Conservation (phyloP, 2,113 vertebrate species). For the Aspiorhynchus laticeps region DNA sequence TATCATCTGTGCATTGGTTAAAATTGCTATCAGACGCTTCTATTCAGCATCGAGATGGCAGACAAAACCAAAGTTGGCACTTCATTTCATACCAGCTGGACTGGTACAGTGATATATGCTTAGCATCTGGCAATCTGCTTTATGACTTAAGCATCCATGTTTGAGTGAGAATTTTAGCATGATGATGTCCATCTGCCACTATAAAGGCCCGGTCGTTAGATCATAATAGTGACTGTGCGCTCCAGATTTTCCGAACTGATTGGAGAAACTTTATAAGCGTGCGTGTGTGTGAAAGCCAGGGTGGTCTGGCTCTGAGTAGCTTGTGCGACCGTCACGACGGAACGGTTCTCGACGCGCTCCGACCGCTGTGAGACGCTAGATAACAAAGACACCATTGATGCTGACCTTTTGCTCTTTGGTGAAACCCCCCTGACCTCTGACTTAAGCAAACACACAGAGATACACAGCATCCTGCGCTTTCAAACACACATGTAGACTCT, state of each 20-base stretch:
- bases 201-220: conserved; percentile 39
- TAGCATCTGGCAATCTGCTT: conserved; percentile 37
- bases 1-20: conserved; percentile 57
- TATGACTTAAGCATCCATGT: conserved; percentile 34
- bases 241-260: conserved; percentile 52
- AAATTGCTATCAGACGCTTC: conserved; percentile 65
- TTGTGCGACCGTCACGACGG: conserved; percentile 70
- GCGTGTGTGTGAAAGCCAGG: conserved; percentile 62
- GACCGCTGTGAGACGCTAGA: conserved; percentile 52
- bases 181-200: conserved; percentile 55
- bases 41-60: conserved; percentile 64
- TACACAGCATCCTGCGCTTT: not conserved
- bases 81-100: conserved; percentile 14
- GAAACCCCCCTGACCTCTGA: conserved; percentile 52
- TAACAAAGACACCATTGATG: conserved; percentile 79
- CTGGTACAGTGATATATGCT: conserved; percentile 16
- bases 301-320: conserved; percentile 69
- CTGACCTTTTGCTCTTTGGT: conserved; percentile 60
- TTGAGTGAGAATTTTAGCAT: conserved; percentile 29
- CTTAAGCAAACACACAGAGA: conserved; percentile 8
- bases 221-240: conserved; percentile 42
- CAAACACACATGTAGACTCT: conserved; percentile 52
- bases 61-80: conserved; percentile 13
- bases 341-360: conserved; percentile 63
- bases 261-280: conserved; percentile 46